phyloP scores from a whole-genome alignment of 1,140 invertebrate genomes.

The Neodiprion fabricii region DNA sequence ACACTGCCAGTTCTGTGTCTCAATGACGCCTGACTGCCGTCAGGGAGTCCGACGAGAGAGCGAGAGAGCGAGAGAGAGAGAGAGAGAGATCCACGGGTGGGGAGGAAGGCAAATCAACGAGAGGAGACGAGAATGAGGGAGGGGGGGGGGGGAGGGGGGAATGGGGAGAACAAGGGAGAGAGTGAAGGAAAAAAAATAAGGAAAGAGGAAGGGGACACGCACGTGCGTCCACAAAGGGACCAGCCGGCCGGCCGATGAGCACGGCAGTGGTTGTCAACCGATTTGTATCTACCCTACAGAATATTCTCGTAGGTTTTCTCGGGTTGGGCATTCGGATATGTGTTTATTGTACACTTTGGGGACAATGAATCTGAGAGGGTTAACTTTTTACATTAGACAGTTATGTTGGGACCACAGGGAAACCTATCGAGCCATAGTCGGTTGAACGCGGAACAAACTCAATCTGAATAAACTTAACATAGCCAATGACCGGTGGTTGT shows the following conservation, averaged over 20 bases:
- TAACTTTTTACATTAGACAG: too few species aligned
- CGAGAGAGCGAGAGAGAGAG: not conserved
- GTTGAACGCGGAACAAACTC: too few species aligned
- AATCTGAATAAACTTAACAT: too few species aligned
- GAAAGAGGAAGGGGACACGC: not conserved
- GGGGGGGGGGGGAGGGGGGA: not conserved
- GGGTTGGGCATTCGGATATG: too few species aligned
- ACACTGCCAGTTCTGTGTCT: not conserved
- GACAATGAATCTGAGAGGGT: too few species aligned
- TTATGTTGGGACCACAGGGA: too few species aligned
- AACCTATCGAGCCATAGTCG: too few species aligned
- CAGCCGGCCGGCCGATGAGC: not conserved
- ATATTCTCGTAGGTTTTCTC: too few species aligned
- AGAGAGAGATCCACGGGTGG: not conserved
- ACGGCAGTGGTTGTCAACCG: too few species aligned
- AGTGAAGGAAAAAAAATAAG: not conserved
- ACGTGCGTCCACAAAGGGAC: slow-evolving; percentile 4
- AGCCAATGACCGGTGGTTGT: too few species aligned
- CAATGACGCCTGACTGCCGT: not conserved
- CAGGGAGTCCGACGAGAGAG: not conserved
- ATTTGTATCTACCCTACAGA: too few species aligned
- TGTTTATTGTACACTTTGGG: too few species aligned
- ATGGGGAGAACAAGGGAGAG: not conserved
- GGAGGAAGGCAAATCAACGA: slow-evolving; percentile 1
- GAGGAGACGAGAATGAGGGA: not conserved